These are phyloP conservation scores for Callyntrura sp. DNA, from an alignment of 2,888 invertebrate genomes.

Conservation along the genomic window DNA sequence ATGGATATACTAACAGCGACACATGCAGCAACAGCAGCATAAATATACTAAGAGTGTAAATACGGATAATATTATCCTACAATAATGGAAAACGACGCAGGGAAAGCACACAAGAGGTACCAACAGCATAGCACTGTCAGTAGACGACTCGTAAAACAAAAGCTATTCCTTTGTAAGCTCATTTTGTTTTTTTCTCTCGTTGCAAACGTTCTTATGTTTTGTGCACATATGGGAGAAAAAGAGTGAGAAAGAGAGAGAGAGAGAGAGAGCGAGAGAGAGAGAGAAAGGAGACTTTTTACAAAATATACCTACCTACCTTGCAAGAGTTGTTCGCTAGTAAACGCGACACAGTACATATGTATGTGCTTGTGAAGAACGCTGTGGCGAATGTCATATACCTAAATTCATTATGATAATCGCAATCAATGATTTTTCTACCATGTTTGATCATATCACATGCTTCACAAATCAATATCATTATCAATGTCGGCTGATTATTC, in stretches of 20 bases:
- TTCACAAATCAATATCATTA: too few species aligned
- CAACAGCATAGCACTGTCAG: too few species aligned
- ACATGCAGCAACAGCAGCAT: neutral
- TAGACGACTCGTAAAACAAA: constrained; percentile 32
- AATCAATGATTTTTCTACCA: neutral
- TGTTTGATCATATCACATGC: too few species aligned
- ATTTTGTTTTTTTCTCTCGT: neutral
- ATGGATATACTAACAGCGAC: constrained; percentile 17
- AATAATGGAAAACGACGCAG: constrained; percentile 14
- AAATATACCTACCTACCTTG: neutral
- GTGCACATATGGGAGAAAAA: constrained; percentile 22
- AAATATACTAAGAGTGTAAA: constrained; percentile 18
- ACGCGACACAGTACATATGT: too few species aligned
- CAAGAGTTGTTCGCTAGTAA: neutral
- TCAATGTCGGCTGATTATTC: too few species aligned
- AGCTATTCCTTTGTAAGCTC: neutral
- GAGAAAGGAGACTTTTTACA: neutral
- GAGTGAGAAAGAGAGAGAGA: neutral
- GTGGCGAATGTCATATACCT: constrained; percentile 8
- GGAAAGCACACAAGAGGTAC: neutral
- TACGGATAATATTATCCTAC: constrained; percentile 28
- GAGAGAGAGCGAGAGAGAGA: neutral
- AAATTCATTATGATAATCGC: constrained; percentile 37
- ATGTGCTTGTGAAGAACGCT: neutral
- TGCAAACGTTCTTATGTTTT: neutral